These are phyloP conservation scores for Micromussa lordhowensis DNA, from an alignment of 92 coral and sea anemone species.

Conservation along the genomic window DNA sequence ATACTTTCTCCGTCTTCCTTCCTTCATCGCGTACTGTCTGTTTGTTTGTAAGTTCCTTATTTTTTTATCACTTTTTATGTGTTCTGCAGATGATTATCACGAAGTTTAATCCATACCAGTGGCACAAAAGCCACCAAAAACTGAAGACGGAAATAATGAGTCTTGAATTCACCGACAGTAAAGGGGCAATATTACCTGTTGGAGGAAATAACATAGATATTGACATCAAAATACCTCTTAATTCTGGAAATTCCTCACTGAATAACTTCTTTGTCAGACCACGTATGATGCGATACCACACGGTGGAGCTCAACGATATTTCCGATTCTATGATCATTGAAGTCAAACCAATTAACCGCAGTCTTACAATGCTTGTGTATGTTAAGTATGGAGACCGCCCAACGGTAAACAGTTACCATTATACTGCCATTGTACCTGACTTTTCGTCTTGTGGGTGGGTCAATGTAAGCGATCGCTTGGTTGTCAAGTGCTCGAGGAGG, in stretches of 20 bases:
- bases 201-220: conserved; percentile 61
- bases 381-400: conserved; percentile 46
- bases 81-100: conserved; percentile 61
- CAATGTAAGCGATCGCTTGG: background rate
- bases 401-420: conserved; percentile 14
- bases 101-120: conserved; percentile 72
- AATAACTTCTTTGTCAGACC: conserved; percentile 72
- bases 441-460: conserved; percentile 36
- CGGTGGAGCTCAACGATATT: conserved; percentile 44
- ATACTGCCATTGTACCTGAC: conserved; percentile 39
- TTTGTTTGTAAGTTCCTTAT: background rate
- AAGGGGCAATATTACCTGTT: conserved; percentile 66
- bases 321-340: conserved; percentile 56
- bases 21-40: background rate
- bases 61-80: background rate
- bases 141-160: conserved; percentile 72
- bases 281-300: conserved; percentile 69
- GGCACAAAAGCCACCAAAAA: conserved; percentile 65
- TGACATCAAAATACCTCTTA: conserved; percentile 60
- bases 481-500: conserved; percentile 11
- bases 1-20: background rate
- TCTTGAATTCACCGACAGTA: conserved; percentile 59
- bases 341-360: conserved; percentile 55
- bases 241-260: conserved; percentile 26
- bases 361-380: conserved; percentile 25